These are phyloP conservation scores for Nothura maculosa DNA, from an alignment of 2,797 vertebrate genomes.

Conservation along the genomic window DNA sequence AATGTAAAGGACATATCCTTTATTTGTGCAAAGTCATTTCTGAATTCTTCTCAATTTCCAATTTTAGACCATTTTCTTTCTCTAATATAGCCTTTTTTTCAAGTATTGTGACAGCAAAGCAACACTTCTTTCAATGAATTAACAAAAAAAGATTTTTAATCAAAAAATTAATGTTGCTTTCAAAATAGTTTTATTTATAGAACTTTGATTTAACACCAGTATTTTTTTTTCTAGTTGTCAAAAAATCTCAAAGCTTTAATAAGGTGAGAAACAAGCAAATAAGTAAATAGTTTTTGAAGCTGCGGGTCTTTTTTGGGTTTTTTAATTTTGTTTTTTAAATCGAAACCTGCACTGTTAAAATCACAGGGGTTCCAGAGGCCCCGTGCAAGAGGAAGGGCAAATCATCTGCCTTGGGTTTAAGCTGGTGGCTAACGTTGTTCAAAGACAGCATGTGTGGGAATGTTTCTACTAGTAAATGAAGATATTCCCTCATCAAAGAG, in stretches of 20 bases:
- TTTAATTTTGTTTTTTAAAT: constrained; percentile 15
- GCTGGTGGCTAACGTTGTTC: constrained; percentile 62
- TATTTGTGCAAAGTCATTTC: neutral
- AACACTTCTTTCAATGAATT: neutral
- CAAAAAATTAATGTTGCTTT: neutral
- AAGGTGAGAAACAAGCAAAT: neutral
- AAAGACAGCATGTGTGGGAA: constrained; percentile 71
- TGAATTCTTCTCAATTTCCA: neutral
- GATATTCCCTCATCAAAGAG: constrained; percentile 42
- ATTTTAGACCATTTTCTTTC: neutral
- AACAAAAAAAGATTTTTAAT: neutral
- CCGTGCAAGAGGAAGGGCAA: neutral
- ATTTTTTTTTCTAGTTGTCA: neutral
- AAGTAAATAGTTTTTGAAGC: neutral
- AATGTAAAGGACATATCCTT: neutral
- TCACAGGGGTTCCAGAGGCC: neutral
- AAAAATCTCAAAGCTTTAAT: neutral
- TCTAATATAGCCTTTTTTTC: neutral
- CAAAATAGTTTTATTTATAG: neutral
- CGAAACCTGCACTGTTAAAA: constrained; percentile 8
- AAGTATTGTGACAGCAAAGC: neutral
- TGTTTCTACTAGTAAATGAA: constrained; percentile 48
- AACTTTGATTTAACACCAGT: neutral
- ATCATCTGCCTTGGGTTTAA: constrained; percentile 51
- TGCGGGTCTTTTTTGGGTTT: too few relatives aligned